phyloP scores from a whole-genome alignment of 2,888 invertebrate species.

The Dione vanillae region DNA sequence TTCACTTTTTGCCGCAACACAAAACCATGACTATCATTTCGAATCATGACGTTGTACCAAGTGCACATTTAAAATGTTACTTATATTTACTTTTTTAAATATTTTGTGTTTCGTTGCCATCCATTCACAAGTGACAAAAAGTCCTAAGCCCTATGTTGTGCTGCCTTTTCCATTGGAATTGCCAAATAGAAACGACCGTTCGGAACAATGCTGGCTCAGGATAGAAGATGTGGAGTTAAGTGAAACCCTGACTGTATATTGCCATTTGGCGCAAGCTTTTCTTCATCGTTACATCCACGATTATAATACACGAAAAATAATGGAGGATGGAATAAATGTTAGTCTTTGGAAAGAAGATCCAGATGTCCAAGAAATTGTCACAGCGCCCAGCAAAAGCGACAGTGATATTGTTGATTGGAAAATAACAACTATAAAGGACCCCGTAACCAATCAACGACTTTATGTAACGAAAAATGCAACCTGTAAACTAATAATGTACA shows the following conservation, averaged over 20 bases:
- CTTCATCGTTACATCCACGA: slow-evolving; percentile 67
- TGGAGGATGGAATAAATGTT: slow-evolving; percentile 70
- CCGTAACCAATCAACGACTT: slow-evolving; percentile 65
- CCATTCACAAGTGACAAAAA: slow-evolving; percentile 52
- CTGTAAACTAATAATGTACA: slow-evolving; percentile 73
- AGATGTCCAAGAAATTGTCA: slow-evolving; percentile 52
- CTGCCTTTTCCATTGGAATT: slow-evolving; percentile 72
- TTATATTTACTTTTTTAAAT: slow-evolving; percentile 53
- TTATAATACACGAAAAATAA: slow-evolving; percentile 72
- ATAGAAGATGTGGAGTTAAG: slow-evolving; percentile 72
- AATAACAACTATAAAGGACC: slow-evolving; percentile 67
- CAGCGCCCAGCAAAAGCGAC: slow-evolving; percentile 51
- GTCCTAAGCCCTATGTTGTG: slow-evolving; percentile 55
- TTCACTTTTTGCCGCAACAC: slow-evolving; percentile 61
- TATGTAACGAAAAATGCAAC: slow-evolving; percentile 70
- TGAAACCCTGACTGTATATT: slow-evolving; percentile 69
- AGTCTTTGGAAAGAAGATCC: slow-evolving; percentile 71
- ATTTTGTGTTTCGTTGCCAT: slow-evolving; percentile 53
- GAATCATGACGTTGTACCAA: slow-evolving; percentile 70
- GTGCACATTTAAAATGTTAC: slow-evolving; percentile 79
- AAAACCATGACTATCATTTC: slow-evolving; percentile 67
- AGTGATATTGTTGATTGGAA: slow-evolving; percentile 67
- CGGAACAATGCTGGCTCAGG: slow-evolving; percentile 75
- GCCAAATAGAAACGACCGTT: slow-evolving; percentile 72
- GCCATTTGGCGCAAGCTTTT: slow-evolving; percentile 67